Percentiles rank a stretch among this genome's conserved stretches.
These are phyloP conservation scores for Sesamia inferens DNA, from an alignment of 2,888 invertebrate species.

Conservation along the genomic window DNA sequence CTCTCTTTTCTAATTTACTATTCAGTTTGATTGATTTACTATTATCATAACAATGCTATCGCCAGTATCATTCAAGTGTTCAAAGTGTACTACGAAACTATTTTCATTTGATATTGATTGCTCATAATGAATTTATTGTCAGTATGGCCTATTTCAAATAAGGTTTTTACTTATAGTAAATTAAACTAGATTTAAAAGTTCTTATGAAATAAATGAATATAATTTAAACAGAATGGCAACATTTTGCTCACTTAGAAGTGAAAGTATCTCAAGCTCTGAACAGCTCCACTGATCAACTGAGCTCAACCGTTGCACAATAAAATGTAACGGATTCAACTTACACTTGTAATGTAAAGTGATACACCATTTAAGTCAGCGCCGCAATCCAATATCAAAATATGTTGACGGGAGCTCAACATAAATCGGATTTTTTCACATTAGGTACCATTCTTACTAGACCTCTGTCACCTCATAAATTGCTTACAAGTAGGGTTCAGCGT, in stretches of 20 bases:
- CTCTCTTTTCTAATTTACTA: background rate
- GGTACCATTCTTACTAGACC: slow-evolving; percentile 23
- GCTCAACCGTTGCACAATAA: slow-evolving; percentile 19
- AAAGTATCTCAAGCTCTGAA: background rate
- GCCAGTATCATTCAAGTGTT: background rate
- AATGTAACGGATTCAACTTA: slow-evolving; percentile 14
- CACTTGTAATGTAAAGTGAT: slow-evolving; percentile 10
- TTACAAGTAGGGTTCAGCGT: slow-evolving; percentile 3
- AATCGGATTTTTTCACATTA: slow-evolving; percentile 22
- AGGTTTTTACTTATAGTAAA: background rate
- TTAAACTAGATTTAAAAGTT: background rate
- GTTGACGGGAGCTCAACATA: slow-evolving; percentile 38
- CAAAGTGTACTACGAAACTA: background rate
- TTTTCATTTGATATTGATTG: background rate
- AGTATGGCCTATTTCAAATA: background rate
- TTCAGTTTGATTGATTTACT: background rate
- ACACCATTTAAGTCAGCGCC: slow-evolving; percentile 29
- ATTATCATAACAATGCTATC: background rate
- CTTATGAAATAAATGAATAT: background rate
- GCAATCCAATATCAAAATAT: slow-evolving; percentile 31
- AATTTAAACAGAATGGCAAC: background rate
- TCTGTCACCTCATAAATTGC: background rate
- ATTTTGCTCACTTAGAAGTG: background rate
- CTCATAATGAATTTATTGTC: background rate
- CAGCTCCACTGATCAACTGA: background rate